Percentiles rank a stretch among this genome's conserved stretches.
phyloP scores from a whole-genome alignment of 2,113 vertebrate species.

The Onychostoma macrolepis region DNA sequence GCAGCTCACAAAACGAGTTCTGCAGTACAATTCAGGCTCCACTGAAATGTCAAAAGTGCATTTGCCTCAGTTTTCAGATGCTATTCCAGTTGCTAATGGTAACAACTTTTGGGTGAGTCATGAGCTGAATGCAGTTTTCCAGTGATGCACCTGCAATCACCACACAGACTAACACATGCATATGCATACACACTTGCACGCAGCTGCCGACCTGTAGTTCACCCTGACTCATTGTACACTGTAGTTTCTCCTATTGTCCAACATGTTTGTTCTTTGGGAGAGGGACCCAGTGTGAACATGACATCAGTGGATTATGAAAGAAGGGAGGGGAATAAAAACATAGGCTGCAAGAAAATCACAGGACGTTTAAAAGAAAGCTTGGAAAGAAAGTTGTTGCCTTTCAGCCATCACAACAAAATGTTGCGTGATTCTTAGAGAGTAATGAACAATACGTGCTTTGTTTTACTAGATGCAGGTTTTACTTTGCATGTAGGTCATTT shows the following conservation, averaged over 20 bases:
- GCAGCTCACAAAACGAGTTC: neutral
- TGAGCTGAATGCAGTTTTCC: constrained; percentile 29
- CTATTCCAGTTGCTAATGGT: constrained; percentile 44
- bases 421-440: neutral
- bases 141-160: constrained; percentile 43
- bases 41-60: neutral
- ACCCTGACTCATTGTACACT: constrained; percentile 12
- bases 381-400: neutral
- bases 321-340: constrained; percentile 22
- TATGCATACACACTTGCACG: neutral
- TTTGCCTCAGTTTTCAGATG: constrained; percentile 34
- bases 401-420: neutral
- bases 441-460: neutral
- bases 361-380: constrained; percentile 5
- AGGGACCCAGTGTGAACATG: constrained; percentile 35
- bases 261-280: constrained; percentile 54
- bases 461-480: constrained; percentile 2
- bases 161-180: neutral
- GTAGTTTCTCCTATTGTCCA: constrained; percentile 25
- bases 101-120: constrained; percentile 26
- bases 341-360: neutral
- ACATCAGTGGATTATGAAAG: constrained; percentile 32
- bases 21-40: constrained; percentile 13
- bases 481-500: neutral
- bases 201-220: constrained; percentile 15